Percentiles rank a stretch among this genome's conserved stretches.
Conservation (phyloP, 2,888 invertebrate genomes). For the Clistopyga incitator region DNA sequence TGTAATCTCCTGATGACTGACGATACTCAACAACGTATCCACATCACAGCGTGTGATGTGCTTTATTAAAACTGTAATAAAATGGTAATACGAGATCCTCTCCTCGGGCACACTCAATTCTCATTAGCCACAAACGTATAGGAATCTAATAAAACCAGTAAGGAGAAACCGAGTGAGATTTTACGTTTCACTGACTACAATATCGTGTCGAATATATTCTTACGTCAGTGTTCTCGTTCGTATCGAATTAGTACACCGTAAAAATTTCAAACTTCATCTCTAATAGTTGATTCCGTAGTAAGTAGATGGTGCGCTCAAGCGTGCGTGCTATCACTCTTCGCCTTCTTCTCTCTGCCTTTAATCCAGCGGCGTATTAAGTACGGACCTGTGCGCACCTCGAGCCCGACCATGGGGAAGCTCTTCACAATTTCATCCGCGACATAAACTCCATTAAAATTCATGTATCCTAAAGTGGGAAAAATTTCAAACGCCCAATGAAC, state of each 20-base stretch:
- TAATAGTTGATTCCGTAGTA: conserved; percentile 1
- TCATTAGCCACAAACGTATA: background rate
- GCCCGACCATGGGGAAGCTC: background rate
- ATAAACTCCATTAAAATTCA: background rate
- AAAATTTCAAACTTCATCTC: conserved; percentile 13
- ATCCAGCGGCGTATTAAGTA: background rate
- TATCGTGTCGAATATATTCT: background rate
- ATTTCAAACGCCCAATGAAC: too few relatives aligned
- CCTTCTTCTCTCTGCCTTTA: background rate
- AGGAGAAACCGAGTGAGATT: conserved; percentile 17
- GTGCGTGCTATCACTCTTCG: background rate
- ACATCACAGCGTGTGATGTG: background rate
- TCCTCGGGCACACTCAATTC: background rate
- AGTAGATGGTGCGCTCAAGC: conserved; percentile 7
- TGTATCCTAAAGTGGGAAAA: too few relatives aligned
- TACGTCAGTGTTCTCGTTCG: background rate
- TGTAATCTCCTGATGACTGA: background rate
- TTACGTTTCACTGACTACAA: conserved; percentile 2
- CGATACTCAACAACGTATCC: background rate
- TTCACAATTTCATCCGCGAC: background rate
- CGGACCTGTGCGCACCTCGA: background rate
- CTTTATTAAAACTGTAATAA: background rate
- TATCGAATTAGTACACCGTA: conserved; percentile 15
- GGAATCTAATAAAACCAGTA: background rate
- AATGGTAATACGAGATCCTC: background rate